Evolutionary conservation across 2,888 invertebrate species (phyloP).

Genomic region (Sarcophaga caerulescens): DNA sequence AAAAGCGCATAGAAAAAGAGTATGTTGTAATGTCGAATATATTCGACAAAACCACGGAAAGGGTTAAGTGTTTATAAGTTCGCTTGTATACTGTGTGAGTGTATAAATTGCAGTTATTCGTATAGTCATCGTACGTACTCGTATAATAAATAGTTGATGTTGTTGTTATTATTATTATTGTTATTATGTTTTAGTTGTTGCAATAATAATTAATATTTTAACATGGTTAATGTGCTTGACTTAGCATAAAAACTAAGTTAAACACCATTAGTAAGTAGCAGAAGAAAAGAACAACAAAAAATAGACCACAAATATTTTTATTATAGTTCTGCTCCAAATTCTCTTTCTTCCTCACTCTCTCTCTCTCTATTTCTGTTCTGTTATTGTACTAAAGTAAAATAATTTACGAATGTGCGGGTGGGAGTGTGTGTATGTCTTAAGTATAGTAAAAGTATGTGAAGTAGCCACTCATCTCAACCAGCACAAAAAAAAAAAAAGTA

Average conservation of each 20-base stretch:
- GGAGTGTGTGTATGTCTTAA: neutral
- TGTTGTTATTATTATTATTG: neutral
- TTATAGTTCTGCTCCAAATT: neutral
- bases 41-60: too few species aligned
- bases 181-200: conserved; percentile 22
- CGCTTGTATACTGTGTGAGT: neutral
- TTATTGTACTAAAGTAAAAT: too few species aligned
- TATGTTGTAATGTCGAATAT: too few species aligned
- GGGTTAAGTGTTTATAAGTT: too few species aligned
- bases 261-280: neutral
- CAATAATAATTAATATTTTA: conserved; percentile 73
- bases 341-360: too few species aligned
- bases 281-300: conserved; percentile 5
- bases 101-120: neutral
- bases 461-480: neutral
- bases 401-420: too few species aligned
- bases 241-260: conserved; percentile 72
- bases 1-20: too few species aligned
- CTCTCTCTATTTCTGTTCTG: too few species aligned
- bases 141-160: neutral
- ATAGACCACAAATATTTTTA: conserved; percentile 29
- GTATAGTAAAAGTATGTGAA: neutral
- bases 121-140: too few species aligned
- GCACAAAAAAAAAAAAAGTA: neutral
- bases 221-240: conserved; percentile 77